These are phyloP conservation scores for Cryptomyrus ogoouensis DNA, from an alignment of 2,113 vertebrate genomes.

Conservation along the genomic window DNA sequence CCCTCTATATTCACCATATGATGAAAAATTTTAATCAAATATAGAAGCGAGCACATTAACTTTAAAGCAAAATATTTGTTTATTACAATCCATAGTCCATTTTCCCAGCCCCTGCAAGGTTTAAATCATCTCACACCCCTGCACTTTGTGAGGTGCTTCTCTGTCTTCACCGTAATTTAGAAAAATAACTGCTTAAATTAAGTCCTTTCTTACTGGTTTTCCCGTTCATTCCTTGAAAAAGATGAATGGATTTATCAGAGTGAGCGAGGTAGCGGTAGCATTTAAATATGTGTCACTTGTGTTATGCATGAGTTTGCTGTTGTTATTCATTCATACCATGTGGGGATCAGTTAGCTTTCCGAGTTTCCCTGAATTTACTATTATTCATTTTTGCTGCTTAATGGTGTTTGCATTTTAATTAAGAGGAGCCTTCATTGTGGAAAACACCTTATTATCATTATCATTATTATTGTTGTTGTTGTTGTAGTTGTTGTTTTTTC, in stretches of 20 bases:
- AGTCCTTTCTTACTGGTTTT: slow-evolving; percentile 13
- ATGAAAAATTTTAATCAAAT: neutral
- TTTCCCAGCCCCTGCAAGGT: neutral
- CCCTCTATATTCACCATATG: neutral
- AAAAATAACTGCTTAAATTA: slow-evolving; percentile 25
- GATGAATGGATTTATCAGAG: slow-evolving; percentile 60
- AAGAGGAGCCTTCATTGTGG: slow-evolving; percentile 34
- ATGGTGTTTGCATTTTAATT: slow-evolving; percentile 63
- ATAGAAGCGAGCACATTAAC: neutral
- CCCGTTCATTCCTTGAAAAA: slow-evolving; percentile 31
- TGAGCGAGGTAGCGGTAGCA: slow-evolving; percentile 58
- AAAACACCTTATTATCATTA: neutral
- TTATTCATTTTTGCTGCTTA: slow-evolving; percentile 61
- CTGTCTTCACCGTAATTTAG: neutral
- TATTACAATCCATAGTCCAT: neutral
- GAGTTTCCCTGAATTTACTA: slow-evolving; percentile 1
- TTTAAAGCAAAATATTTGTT: neutral
- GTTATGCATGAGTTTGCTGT: slow-evolving; percentile 62
- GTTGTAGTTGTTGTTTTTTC: neutral
- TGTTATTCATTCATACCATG: slow-evolving; percentile 62
- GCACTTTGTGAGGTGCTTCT: neutral
- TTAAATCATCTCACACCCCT: too few relatives aligned
- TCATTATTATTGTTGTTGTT: neutral
- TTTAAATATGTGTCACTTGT: slow-evolving; percentile 48
- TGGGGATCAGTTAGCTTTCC: slow-evolving; percentile 34